Evolutionary conservation across 2,888 invertebrate genomes (phyloP), one percentile per base, ranked within the genome.

Genomic region (Cryptus armator): DNA sequence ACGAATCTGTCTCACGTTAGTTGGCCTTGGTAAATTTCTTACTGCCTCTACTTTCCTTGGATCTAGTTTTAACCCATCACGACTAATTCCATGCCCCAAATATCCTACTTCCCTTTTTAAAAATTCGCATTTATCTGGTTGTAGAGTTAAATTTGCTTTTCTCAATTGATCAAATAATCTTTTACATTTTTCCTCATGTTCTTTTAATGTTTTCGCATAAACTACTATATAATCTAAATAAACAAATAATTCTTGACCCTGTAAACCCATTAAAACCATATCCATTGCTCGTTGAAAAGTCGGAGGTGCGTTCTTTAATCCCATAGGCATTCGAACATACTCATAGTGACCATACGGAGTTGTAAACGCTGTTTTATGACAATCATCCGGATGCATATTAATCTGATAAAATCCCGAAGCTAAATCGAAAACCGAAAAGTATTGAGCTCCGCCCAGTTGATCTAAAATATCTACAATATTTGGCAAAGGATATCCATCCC

Each of bases 151-250:
- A 3, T 48, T 48, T 4, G 46, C 46, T 14, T 53, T 2, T 6
- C 53, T n/a, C 16, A 53, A 6, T 0, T 19, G 14, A 1, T 16
- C 19, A 5, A 19, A 9, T n/a, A 53, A 19, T 6, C 3, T 14
- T 14, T 48, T 68, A 12, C 81, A 68, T 37, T 81, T 82, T 9
- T 14, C 10, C 1, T 14, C 9, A 46, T 83, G 81, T 16, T 84
- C 70, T 6, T 82, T 66, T 9, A 83, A 32, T 4, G 82, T 56
- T 1, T 16, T 16, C 0, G 66, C 51, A 59, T 70, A 84, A 29
- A 84, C 53, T 5, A 84, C 51, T 6, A 84, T 29, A 56, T 84
- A 82, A 32, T 84, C 84, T 0, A 84, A 32, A 24, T 84, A 84
- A 24, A 24, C 24, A 24, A 24, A 24, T 3, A 24, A 24, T 24